These are phyloP conservation scores for Epizoanthus ramosus DNA, from an alignment of 92 coral and sea anemone species.

Conservation along the genomic window DNA sequence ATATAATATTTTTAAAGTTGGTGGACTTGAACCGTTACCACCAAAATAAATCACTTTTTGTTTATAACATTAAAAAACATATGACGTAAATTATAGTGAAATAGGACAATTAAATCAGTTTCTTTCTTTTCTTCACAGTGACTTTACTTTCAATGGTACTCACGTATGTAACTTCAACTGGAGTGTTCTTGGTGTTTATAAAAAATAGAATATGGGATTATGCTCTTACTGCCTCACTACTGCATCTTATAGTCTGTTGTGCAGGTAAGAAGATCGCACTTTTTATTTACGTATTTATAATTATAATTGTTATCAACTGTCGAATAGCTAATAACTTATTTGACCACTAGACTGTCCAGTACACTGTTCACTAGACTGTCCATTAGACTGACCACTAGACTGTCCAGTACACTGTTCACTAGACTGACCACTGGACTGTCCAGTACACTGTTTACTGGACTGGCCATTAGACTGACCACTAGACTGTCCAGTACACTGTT, in stretches of 20 bases:
- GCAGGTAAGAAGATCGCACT: constrained; percentile 67
- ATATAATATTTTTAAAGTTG: too few relatives aligned
- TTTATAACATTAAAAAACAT: too few relatives aligned
- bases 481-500: neutral
- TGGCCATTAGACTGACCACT: too few relatives aligned
- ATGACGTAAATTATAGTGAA: too few relatives aligned
- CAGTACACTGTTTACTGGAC: too few relatives aligned
- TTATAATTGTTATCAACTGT: neutral
- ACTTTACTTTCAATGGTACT: constrained; percentile 71
- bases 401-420: too few relatives aligned
- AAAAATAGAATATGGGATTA: constrained; percentile 89
- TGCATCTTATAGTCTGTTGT: constrained; percentile 81
- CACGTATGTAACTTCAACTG: constrained; percentile 75
- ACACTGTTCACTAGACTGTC: too few relatives aligned
- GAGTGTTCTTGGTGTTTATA: constrained; percentile 73
- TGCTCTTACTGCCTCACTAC: constrained; percentile 75
- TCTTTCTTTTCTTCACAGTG: constrained; percentile 50
- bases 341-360: too few relatives aligned
- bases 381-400: neutral
- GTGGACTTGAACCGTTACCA: too few relatives aligned
- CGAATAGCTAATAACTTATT: neutral
- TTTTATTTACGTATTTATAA: too few relatives aligned
- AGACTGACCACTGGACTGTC: neutral
- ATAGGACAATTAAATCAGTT: neutral
- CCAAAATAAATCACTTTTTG: too few relatives aligned